These are phyloP conservation scores for Brachypodius melanocephalos DNA, from an alignment of 2,113 vertebrate species.

Conservation along the genomic window DNA sequence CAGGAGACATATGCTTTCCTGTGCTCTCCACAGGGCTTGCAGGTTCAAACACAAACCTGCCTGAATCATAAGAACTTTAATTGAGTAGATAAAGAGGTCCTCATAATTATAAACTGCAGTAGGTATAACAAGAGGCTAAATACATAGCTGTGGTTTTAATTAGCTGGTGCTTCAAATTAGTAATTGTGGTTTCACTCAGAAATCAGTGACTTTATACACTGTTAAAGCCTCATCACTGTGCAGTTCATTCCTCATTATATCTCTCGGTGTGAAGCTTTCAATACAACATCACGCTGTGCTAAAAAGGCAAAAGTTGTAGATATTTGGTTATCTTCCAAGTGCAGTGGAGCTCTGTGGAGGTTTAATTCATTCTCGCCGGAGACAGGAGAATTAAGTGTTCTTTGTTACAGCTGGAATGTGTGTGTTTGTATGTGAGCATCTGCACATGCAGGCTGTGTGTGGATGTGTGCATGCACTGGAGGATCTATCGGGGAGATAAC, in stretches of 20 bases:
- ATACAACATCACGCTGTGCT: conserved; percentile 69
- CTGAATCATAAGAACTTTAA: conserved; percentile 76
- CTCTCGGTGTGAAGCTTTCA: conserved; percentile 76
- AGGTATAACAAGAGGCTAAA: conserved; percentile 88
- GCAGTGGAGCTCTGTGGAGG: conserved; percentile 73
- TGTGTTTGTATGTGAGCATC: not conserved
- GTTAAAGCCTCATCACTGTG: conserved; percentile 76
- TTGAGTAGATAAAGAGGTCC: conserved; percentile 83
- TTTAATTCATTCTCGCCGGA: conserved; percentile 74
- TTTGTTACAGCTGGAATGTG: conserved; percentile 39
- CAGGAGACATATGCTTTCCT: conserved; percentile 37
- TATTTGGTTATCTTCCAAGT: conserved; percentile 81
- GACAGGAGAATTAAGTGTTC: conserved; percentile 67
- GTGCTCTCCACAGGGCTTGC: conserved; percentile 42
- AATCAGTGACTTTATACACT: conserved; percentile 79
- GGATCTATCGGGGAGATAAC: conserved; percentile 38
- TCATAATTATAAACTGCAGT: conserved; percentile 86
- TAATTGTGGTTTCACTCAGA: conserved; percentile 85
- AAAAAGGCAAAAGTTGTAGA: conserved; percentile 72
- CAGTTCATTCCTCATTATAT: conserved; percentile 79
- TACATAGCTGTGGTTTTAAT: conserved; percentile 87
- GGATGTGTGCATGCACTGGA: not conserved
- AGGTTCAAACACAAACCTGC: conserved; percentile 73
- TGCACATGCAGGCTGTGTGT: not conserved
- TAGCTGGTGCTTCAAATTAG: conserved; percentile 87